Base-by-base conservation (phyloP, 2,888 invertebrate species). In the Sisyra nigra region DNA sequence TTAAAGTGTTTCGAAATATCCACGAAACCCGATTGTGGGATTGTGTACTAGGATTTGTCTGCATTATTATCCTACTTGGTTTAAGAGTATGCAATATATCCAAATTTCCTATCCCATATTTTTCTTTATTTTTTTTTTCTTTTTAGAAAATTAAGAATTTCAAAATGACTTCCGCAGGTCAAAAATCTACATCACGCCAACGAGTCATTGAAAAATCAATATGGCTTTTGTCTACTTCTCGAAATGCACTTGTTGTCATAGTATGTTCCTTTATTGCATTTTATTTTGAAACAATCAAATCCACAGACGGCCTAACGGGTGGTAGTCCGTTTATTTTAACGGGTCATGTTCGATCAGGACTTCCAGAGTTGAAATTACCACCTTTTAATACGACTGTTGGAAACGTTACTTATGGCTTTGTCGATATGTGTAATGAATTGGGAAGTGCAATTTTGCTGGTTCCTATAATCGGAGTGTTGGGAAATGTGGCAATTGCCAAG, bases 401-500 rank as follows among this genome's bases (percentile, higher is more conserved):
- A 42, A 76, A 75, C 44, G 63, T 65, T 40, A 72, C 76, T 2
- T 63, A 77, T 11, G 61, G 61, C 7, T 79, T 83, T 51, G 55
- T 69, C 10, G 76, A 80, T 48, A 82, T 83, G 84, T 69, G 81
- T 45, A 70, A 78, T 15, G 80, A 84, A 56, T 69, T 94, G 44
- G 91, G 92, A 3, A 77, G 84, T 0, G 88, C 91, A 0, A 78
- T 93, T 48, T 65, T 85, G 19, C 69, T 94, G 41, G 80, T 94
- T 7, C 92, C 94, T 2, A 72, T 94, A 29, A 84, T 94, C 49
- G 88, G 85, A 0, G 84, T 94, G 1, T 66, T 94, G 38, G 93
- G 94, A 48, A 89, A 92, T 55, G 89, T 94, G 1, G 94, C 94
- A 8, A 94, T 94, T 49, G 92, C 91, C 3, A 94, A 93, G 63